Evolutionary conservation across 1,140 invertebrate genomes (phyloP).

Genomic region (Mactra quadrangularis): DNA sequence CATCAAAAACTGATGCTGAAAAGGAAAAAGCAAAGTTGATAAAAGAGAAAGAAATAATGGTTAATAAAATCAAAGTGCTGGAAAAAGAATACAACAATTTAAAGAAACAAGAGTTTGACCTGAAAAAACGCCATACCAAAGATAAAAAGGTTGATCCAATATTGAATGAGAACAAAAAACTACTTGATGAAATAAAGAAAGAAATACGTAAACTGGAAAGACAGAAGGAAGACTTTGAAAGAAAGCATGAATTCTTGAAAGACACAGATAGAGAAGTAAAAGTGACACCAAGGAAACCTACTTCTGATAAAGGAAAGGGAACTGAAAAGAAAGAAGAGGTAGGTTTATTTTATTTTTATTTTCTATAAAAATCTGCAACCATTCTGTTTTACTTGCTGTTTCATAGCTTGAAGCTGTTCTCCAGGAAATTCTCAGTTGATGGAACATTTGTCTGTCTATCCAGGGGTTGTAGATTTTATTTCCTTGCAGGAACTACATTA

Average conservation of each 20-base stretch:
- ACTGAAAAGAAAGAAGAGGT: constrained; percentile 54
- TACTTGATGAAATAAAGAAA: constrained; percentile 80
- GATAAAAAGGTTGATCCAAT: constrained; percentile 81
- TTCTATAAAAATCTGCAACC: too few species aligned
- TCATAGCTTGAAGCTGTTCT: too few species aligned
- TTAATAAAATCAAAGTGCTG: constrained; percentile 59
- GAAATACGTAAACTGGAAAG: constrained; percentile 37
- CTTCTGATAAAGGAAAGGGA: constrained; percentile 22
- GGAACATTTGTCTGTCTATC: too few species aligned
- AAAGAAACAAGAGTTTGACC: constrained; percentile 78
- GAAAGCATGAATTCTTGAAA: background rate
- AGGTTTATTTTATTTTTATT: background rate
- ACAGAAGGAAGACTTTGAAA: constrained; percentile 42
- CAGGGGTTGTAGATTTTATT: too few species aligned
- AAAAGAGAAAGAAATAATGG: constrained; percentile 59
- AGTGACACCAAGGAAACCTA: constrained; percentile 15
- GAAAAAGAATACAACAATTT: constrained; percentile 74
- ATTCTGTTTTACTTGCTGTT: background rate
- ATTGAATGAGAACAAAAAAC: constrained; percentile 77
- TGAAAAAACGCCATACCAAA: constrained; percentile 78
- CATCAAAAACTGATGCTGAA: constrained; percentile 28
- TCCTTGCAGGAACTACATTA: too few species aligned
- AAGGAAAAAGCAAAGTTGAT: constrained; percentile 67
- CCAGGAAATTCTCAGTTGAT: too few species aligned
- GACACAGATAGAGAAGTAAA: constrained; percentile 9